These are phyloP conservation scores for Mesocricetus auratus DNA, from an alignment of 2,113 vertebrate genomes.

Conservation along the genomic window DNA sequence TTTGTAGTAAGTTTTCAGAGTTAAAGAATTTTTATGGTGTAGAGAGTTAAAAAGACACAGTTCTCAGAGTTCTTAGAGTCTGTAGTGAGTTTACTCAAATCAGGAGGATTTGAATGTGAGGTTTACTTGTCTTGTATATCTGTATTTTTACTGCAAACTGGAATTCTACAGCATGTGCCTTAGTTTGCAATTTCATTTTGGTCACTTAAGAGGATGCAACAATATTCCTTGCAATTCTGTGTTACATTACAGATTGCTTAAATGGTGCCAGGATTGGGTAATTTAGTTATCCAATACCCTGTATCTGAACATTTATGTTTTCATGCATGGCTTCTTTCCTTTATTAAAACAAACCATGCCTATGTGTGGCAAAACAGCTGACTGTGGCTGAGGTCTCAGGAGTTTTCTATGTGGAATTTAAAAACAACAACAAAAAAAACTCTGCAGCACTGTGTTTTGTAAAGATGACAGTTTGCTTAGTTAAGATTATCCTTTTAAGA, in stretches of 20 bases:
- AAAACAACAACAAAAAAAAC: too few species aligned
- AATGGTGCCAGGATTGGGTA: neutral
- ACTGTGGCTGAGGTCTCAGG: neutral
- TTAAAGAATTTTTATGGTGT: neutral
- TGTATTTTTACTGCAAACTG: neutral
- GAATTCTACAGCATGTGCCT: neutral
- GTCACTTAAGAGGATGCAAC: neutral
- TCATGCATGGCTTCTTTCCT: neutral
- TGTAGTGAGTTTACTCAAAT: neutral
- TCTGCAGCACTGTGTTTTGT: neutral
- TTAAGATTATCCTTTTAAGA: neutral
- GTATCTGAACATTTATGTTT: neutral
- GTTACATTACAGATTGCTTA: neutral
- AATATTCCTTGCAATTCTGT: neutral
- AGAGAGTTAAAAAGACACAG: conserved; percentile 6
- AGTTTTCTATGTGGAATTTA: neutral
- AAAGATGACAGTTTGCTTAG: neutral
- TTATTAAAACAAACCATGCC: neutral
- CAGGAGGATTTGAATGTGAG: neutral
- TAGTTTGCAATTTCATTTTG: neutral
- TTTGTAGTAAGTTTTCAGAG: neutral
- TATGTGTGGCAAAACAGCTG: neutral
- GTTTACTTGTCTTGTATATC: neutral
- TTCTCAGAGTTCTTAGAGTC: neutral
- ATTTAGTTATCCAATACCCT: neutral